phyloP scores from a whole-genome alignment of 2,797 vertebrate genomes.

The Microctenopoma lineatum region DNA sequence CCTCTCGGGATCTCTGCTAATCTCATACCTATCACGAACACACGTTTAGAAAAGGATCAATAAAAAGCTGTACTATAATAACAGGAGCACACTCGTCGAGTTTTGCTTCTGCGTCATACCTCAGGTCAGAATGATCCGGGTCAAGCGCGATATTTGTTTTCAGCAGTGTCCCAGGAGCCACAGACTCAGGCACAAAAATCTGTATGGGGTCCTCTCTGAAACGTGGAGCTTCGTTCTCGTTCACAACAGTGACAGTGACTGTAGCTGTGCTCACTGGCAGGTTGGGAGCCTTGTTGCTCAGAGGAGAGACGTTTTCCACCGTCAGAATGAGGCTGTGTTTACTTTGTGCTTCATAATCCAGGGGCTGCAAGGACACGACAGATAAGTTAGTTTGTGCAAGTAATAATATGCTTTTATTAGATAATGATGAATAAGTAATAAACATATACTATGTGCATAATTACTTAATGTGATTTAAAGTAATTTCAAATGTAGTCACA shows the following conservation, averaged over 20 bases:
- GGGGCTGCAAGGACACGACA: conserved; percentile 79
- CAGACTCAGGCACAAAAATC: conserved; percentile 87
- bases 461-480: background rate
- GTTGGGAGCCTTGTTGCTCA: conserved; percentile 78
- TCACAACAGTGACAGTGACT: conserved; percentile 84
- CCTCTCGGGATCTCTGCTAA: conserved; percentile 87
- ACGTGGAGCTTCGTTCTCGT: conserved; percentile 90
- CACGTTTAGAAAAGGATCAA: background rate
- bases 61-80: background rate
- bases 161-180: conserved; percentile 84
- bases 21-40: conserved; percentile 83
- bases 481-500: background rate
- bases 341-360: conserved; percentile 87
- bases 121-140: conserved; percentile 89
- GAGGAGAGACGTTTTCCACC: conserved; percentile 85
- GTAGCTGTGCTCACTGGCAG: conserved; percentile 80
- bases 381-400: background rate
- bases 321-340: conserved; percentile 80
- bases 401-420: background rate
- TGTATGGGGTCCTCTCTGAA: conserved; percentile 88
- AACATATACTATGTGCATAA: too few relatives aligned
- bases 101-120: conserved; percentile 70
- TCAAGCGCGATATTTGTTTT: conserved; percentile 86
- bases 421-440: background rate
- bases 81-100: background rate